Conservation (phyloP, 2,888 invertebrate genomes). For the Pristionchus mayeri region DNA sequence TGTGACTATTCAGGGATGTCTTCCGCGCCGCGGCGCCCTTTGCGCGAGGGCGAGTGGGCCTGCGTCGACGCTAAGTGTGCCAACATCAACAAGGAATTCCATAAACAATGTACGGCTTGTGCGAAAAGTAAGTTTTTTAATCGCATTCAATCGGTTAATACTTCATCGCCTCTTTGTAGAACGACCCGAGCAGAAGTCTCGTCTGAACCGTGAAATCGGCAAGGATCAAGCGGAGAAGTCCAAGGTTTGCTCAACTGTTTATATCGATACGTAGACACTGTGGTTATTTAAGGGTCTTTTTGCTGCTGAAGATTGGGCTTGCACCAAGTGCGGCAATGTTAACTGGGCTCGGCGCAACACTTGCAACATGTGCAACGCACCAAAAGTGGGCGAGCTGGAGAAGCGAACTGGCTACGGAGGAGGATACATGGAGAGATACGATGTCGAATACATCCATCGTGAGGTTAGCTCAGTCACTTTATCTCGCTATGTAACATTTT, state of each 20-base stretch:
- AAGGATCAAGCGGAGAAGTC: constrained; percentile 95
- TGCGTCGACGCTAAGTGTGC: constrained; percentile 78
- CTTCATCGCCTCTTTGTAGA: not conserved
- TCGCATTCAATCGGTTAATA: not conserved
- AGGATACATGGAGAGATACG: constrained; percentile 79
- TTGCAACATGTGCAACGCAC: constrained; percentile 98
- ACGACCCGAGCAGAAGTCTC: constrained; percentile 43
- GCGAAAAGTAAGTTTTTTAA: constrained; percentile 76
- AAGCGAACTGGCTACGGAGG: constrained; percentile 77
- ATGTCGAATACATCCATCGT: constrained; percentile 92
- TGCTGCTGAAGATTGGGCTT: constrained; percentile 99
- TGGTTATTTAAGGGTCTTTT: constrained; percentile 82
- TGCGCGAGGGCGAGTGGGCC: constrained; percentile 78
- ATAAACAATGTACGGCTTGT: constrained; percentile 72
- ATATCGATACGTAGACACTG: no score
- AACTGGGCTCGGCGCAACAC: constrained; percentile 96
- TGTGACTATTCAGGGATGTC: not conserved
- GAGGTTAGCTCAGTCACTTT: constrained; percentile 77
- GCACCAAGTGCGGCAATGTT: constrained; percentile 98
- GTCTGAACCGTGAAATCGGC: constrained; percentile 85
- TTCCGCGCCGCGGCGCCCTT: constrained; percentile 32
- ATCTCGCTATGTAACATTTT: not conserved
- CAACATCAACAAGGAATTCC: constrained; percentile 65
- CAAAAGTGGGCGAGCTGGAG: constrained; percentile 81
- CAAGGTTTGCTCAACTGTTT: constrained; percentile 54